Evolutionary conservation across 2,113 vertebrate genomes (phyloP).

Genomic region (Lota lota): DNA sequence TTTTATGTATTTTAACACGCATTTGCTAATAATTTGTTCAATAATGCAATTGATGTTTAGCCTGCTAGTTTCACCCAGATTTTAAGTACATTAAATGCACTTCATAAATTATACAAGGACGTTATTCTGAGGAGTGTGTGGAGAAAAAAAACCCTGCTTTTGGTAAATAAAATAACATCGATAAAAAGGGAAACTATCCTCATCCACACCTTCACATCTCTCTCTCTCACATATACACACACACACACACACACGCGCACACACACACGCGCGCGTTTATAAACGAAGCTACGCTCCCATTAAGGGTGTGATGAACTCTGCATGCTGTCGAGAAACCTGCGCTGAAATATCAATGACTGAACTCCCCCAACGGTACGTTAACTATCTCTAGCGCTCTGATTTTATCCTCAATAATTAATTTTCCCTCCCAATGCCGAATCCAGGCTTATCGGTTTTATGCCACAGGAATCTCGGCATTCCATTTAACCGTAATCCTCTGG

Average conservation of each 20-base stretch:
- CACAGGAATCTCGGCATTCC: constrained; percentile 64
- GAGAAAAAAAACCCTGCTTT: constrained; percentile 3
- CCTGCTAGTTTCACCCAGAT: not conserved
- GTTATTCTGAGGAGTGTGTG: no score
- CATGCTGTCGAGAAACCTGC: constrained; percentile 50
- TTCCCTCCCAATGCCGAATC: constrained; percentile 53
- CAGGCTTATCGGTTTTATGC: constrained; percentile 55
- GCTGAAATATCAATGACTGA: constrained; percentile 69
- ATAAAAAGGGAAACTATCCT: not conserved
- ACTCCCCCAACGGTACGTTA: constrained; percentile 59
- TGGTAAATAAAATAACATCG: not conserved
- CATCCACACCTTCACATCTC: no score
- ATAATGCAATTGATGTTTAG: not conserved
- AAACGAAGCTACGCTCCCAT: constrained; percentile 9
- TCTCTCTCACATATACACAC: not conserved
- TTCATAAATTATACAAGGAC: not conserved
- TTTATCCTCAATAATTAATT: constrained; percentile 74
- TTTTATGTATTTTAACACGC: no score
- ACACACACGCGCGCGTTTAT: not conserved
- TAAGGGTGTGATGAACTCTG: constrained; percentile 50
- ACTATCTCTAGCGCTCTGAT: constrained; percentile 63
- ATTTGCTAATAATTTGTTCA: not conserved
- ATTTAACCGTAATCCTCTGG: constrained; percentile 68
- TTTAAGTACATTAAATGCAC: not conserved
- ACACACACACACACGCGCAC: not conserved